Percentiles rank a stretch among this genome's conserved stretches.
These are phyloP conservation scores for Synanthedon andrenaeformis DNA, from an alignment of 2,888 invertebrate genomes.

Conservation along the genomic window DNA sequence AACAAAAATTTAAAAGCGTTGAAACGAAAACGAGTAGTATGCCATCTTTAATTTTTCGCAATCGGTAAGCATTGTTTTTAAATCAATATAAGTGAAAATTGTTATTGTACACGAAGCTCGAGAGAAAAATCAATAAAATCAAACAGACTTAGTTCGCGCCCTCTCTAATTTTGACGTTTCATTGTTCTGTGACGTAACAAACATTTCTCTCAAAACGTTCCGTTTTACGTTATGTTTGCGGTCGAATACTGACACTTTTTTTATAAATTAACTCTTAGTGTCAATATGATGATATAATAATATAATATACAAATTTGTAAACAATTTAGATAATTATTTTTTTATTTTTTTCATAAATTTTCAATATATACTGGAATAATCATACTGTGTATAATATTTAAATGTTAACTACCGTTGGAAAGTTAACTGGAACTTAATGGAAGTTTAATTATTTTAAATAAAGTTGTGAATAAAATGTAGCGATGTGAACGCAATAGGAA, in stretches of 20 bases:
- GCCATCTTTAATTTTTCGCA: constrained; percentile 75
- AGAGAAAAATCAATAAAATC: constrained; percentile 4
- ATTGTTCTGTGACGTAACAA: constrained; percentile 10
- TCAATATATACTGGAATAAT: too few species aligned
- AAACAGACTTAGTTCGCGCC: constrained; percentile 21
- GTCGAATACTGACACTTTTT: neutral
- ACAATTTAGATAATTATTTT: too few species aligned
- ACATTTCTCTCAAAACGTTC: neutral
- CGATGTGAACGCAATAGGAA: too few species aligned
- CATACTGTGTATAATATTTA: too few species aligned
- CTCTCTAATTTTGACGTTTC: constrained; percentile 4
- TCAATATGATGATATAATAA: too few species aligned
- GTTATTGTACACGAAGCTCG: constrained; percentile 10
- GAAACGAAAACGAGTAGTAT: constrained; percentile 58
- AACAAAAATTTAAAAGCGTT: constrained; percentile 59
- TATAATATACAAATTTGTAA: too few species aligned
- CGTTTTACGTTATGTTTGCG: neutral
- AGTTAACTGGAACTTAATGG: too few species aligned
- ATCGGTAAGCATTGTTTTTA: constrained; percentile 64
- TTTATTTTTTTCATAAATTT: too few species aligned
- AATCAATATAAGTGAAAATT: constrained; percentile 12
- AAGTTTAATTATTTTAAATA: too few species aligned
- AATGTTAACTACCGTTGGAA: too few species aligned
- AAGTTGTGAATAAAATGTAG: too few species aligned
- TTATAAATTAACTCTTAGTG: too few species aligned